Percentiles rank a stretch among this genome's conserved stretches.
These are phyloP conservation scores for Drosophila tsacasi DNA, from an alignment of 1,140 invertebrate species.

Conservation along the genomic window DNA sequence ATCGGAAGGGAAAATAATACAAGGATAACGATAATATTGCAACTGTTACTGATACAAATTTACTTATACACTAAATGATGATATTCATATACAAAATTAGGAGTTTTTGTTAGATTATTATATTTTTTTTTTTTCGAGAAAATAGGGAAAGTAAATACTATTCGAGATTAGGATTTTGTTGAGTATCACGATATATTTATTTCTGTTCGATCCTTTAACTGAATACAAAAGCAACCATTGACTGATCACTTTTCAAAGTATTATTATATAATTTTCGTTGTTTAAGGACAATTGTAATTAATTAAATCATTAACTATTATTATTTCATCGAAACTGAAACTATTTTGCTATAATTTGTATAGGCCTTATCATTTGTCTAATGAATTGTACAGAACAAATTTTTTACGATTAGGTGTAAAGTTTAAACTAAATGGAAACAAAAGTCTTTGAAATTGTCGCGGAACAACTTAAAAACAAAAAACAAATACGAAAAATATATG, in stretches of 20 bases:
- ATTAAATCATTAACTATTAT: conserved; percentile 33
- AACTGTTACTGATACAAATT: conserved; percentile 79
- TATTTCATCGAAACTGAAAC: conserved; percentile 31
- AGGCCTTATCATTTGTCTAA: conserved; percentile 43
- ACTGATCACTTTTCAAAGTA: conserved; percentile 82
- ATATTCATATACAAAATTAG: conserved; percentile 61
- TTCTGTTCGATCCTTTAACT: conserved; percentile 57
- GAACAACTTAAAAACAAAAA: conserved; percentile 61
- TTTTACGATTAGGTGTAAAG: conserved; percentile 76
- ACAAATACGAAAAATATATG: conserved; percentile 26
- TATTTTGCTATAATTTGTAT: conserved; percentile 55
- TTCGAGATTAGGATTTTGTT: conserved; percentile 74
- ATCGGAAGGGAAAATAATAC: conserved; percentile 60
- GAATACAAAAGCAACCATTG: conserved; percentile 73
- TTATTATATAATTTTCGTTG: conserved; percentile 76
- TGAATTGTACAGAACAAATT: conserved; percentile 68
- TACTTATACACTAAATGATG: conserved; percentile 69
- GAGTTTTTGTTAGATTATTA: conserved; percentile 25
- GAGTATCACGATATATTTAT: conserved; percentile 54
- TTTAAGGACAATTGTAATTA: conserved; percentile 73
- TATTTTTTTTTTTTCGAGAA: conserved; percentile 12
- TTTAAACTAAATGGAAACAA: conserved; percentile 70
- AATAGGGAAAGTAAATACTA: conserved; percentile 15
- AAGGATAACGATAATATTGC: conserved; percentile 63
- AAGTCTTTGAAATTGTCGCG: conserved; percentile 81